phyloP scores from a whole-genome alignment of 2,113 vertebrate species.

The Lagopus muta region DNA sequence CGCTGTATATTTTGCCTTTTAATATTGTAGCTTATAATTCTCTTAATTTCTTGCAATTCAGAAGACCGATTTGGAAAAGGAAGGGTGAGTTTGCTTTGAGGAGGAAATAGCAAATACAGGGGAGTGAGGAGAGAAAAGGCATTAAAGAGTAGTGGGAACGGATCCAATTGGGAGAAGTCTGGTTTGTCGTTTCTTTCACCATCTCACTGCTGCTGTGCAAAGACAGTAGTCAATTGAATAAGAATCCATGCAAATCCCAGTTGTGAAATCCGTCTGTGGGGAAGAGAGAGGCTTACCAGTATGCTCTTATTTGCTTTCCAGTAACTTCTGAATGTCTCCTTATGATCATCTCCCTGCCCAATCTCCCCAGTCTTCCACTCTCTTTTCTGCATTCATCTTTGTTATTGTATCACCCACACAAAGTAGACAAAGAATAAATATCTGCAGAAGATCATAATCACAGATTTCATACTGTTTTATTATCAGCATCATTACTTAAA shows the following conservation, averaged over 20 bases:
- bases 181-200: conserved; percentile 26
- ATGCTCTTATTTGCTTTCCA: conserved; percentile 17
- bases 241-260: conserved; percentile 25
- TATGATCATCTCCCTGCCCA: background rate
- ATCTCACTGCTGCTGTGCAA: conserved; percentile 25
- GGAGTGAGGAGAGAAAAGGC: background rate
- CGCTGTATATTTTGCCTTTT: conserved; percentile 12
- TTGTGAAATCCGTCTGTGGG: conserved; percentile 20
- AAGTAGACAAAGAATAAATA: background rate
- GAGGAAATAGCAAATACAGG: conserved; percentile 10
- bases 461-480: background rate
- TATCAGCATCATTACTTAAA: conserved; percentile 27
- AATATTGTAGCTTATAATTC: conserved; percentile 31
- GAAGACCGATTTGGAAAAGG: conserved; percentile 4
- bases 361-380: background rate
- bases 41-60: conserved; percentile 39
- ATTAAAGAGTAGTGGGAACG: background rate
- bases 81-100: background rate
- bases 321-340: background rate
- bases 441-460: background rate
- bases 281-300: conserved; percentile 10
- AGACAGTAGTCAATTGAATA: background rate
- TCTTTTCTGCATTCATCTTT: background rate
- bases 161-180: conserved; percentile 4
- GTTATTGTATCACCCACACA: background rate